A percentile compares a stretch with the other conserved stretches of the same genome.
Evolutionary conservation across 2,888 invertebrate species (phyloP).

Genomic region (Hetaerina titia): DNA sequence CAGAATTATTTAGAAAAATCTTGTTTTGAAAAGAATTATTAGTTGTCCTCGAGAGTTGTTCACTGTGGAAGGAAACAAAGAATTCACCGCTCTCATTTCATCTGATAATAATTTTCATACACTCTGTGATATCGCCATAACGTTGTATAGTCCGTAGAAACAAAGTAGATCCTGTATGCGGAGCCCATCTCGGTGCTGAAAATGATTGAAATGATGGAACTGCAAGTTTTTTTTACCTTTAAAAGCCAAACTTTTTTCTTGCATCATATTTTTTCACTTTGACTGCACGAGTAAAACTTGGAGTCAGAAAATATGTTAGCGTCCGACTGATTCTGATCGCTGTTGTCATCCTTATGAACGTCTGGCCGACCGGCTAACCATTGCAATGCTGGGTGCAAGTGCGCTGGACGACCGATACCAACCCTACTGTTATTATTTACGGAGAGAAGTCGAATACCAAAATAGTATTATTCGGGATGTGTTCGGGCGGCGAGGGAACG

Average conservation of each 20-base stretch:
- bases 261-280: not conserved
- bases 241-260: not conserved
- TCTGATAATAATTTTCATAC: too few species aligned
- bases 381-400: not conserved
- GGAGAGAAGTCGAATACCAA: conserved; percentile 19
- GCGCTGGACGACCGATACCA: not conserved
- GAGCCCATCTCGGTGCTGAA: too few species aligned
- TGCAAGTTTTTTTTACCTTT: not conserved
- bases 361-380: not conserved
- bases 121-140: too few species aligned
- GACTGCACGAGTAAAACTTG: too few species aligned
- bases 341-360: not conserved
- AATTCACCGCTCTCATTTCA: too few species aligned
- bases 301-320: not conserved
- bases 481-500: not conserved
- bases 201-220: not conserved
- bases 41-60: too few species aligned
- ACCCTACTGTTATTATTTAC: not conserved
- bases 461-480: conserved; percentile 8
- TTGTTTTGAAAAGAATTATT: too few species aligned
- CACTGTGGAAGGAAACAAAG: too few species aligned
- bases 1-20: too few species aligned
- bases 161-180: too few species aligned
- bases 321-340: not conserved
- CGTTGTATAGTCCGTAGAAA: too few species aligned